Evolutionary conservation across 1,140 invertebrate genomes (phyloP).

Genomic region (Lerema accius): DNA sequence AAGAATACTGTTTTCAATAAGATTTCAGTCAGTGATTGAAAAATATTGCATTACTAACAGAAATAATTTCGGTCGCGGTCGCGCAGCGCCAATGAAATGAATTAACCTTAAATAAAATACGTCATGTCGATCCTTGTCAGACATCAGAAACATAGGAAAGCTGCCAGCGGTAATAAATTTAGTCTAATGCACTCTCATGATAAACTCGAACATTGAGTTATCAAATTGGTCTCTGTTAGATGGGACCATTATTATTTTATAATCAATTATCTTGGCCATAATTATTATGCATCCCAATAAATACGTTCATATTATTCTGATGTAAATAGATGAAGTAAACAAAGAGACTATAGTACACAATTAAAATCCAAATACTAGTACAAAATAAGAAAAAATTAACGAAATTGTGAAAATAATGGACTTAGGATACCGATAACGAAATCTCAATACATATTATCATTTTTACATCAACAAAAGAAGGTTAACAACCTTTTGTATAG

Average conservation of each 20-base stretch:
- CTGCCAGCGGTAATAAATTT: constrained; percentile 17
- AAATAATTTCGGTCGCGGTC: constrained; percentile 28
- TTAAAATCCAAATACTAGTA: too few relatives aligned
- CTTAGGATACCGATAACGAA: too few relatives aligned
- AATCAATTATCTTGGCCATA: background rate
- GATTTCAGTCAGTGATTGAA: constrained; percentile 23
- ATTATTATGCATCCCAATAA: background rate
- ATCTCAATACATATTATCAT: too few relatives aligned
- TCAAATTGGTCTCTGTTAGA: background rate
- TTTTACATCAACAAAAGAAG: too few relatives aligned
- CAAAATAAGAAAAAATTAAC: too few relatives aligned
- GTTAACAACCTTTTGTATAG: too few relatives aligned
- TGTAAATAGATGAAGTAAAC: background rate
- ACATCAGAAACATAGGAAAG: constrained; percentile 25
- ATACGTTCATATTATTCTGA: background rate
- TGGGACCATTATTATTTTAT: background rate
- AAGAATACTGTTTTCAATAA: too few relatives aligned
- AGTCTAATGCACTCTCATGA: constrained; percentile 26
- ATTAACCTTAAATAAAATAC: constrained; percentile 35
- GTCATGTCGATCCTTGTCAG: constrained; percentile 24
- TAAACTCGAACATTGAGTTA: constrained; percentile 1
- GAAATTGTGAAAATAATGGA: too few relatives aligned
- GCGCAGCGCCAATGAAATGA: constrained; percentile 30
- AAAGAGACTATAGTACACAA: too few relatives aligned
- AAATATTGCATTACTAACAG: constrained; percentile 26